phyloP scores from a whole-genome alignment of 2,888 invertebrate genomes.

The Chymomyza procnemis region DNA sequence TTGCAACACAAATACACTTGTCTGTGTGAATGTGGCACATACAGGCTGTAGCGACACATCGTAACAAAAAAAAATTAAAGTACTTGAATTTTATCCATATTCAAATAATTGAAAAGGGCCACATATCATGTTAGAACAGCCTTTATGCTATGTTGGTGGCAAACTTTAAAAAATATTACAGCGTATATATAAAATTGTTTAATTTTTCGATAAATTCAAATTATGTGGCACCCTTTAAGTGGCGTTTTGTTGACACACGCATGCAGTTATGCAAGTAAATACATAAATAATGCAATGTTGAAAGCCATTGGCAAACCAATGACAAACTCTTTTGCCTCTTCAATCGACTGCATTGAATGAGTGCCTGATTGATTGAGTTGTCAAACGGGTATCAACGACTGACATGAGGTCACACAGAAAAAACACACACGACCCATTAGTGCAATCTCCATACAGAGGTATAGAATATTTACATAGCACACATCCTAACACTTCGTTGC shows the following conservation, averaged over 20 bases:
- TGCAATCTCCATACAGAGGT: background rate
- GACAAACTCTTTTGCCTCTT: conserved; percentile 58
- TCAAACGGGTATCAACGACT: background rate
- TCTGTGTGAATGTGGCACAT: background rate
- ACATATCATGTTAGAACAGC: no score
- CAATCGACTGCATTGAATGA: conserved; percentile 40
- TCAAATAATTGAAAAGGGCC: no score
- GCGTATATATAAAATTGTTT: no score
- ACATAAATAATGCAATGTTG: conserved; percentile 11
- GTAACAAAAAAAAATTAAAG: no score
- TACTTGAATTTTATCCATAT: no score
- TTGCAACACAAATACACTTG: background rate
- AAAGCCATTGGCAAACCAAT: conserved; percentile 25
- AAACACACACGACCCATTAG: background rate
- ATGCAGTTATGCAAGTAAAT: background rate
- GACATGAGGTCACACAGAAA: background rate
- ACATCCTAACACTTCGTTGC: conserved; percentile 23
- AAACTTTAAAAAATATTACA: no score
- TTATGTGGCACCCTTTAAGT: background rate
- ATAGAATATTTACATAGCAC: conserved; percentile 21
- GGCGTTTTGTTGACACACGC: background rate
- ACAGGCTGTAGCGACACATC: background rate
- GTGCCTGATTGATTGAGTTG: conserved; percentile 44
- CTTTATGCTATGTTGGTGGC: no score
- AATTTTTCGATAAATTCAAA: no score